Conservation (phyloP, 2,888 invertebrate genomes). For the Formica aserva region DNA sequence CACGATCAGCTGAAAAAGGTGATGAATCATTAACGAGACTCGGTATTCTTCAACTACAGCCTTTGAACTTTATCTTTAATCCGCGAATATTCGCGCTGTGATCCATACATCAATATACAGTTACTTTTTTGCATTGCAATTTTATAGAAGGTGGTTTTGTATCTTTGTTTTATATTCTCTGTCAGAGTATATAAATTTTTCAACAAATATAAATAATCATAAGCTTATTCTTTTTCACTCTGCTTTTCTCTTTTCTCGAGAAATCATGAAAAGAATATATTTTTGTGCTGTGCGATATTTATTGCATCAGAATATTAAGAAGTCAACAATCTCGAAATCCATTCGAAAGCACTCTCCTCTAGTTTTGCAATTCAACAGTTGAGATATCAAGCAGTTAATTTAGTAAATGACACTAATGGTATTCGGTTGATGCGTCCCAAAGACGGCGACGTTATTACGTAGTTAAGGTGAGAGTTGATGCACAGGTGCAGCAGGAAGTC, state of each 20-base stretch:
- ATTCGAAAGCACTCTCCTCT: conserved; percentile 27
- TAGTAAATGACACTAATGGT: conserved; percentile 61
- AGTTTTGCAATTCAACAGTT: conserved; percentile 48
- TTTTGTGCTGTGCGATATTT: background rate
- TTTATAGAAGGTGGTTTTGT: background rate
- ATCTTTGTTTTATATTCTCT: background rate
- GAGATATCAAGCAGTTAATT: conserved; percentile 53
- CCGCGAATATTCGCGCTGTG: background rate
- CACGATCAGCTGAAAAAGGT: conserved; percentile 2
- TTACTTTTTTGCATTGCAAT: background rate
- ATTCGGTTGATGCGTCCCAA: conserved; percentile 59
- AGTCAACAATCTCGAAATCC: background rate
- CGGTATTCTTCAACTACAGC: conserved; percentile 7
- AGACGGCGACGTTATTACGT: conserved; percentile 72
- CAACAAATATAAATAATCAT: conserved; percentile 33
- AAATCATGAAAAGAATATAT: background rate
- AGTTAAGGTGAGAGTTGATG: conserved; percentile 72
- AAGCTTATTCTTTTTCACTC: background rate
- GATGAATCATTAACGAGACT: conserved; percentile 39
- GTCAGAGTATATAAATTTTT: background rate
- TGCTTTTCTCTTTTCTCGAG: background rate
- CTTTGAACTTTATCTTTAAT: conserved; percentile 18
- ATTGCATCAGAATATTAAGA: background rate
- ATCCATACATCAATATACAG: conserved; percentile 1
- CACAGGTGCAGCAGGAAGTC: conserved; percentile 83